Evolutionary conservation across 2,797 vertebrate species (phyloP), one percentile per base, ranked within the genome.

Genomic region (Clarias laeviceps): DNA sequence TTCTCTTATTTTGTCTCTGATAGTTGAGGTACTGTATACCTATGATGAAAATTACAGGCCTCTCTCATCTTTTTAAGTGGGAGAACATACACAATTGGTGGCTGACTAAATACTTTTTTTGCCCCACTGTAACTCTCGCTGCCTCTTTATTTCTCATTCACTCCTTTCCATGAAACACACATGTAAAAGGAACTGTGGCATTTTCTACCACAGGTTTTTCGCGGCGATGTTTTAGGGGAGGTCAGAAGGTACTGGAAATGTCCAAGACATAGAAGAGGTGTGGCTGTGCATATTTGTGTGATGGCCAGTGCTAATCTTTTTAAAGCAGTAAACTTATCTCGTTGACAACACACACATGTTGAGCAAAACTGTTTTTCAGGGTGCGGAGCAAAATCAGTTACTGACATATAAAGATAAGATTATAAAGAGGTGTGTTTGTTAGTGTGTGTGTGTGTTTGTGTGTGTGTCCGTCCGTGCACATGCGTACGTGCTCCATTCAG

Each of bases 161-260:
- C 66, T 56, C 4, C 45, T 82, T 69, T 37, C n/a, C 66, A 57
- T 29, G 74, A 87, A 78, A 81, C 81, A 84, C 37, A 83, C 45
- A 83, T 17, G 27, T 20, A 18, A 50, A 59, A 65, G 2, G 24
- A 70, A 81, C 40, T 56, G 15, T 18, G 57, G 18, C 73, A 54
- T 76, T 20, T 57, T 57, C 7, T 37, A 62, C 32, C 1, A n/a
- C n/a, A 4, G 57, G 20, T n/a, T 2, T 78, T 78, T 62, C 15
- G 18, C 11, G 4, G 20, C 24, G 74, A 78, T 29, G 9, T 34
- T 59, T 57, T 22, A 57, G 17, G 54, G 34, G 74, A 34, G 74
- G 29, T 78, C 29, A 59, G n/a, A 59, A 61, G 18, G 18, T 78
- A 22, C 29, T 61, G 56, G 4, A 59, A 59, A 59, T 22, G 0